Evolutionary conservation across 2,113 vertebrate genomes (phyloP).

Genomic region (Calyptommatus sinebrachiatus): DNA sequence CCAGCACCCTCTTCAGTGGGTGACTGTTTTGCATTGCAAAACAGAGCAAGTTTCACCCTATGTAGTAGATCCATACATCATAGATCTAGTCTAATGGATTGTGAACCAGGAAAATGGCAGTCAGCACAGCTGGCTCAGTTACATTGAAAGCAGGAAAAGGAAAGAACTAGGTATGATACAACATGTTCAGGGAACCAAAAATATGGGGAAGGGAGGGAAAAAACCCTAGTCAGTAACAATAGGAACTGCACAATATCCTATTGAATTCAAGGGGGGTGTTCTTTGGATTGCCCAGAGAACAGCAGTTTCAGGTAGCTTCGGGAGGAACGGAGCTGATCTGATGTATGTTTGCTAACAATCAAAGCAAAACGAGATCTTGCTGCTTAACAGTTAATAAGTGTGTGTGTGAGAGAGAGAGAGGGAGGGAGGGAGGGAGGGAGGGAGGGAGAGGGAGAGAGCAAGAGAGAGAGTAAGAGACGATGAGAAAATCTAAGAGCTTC

Average conservation of each 20-base stretch:
- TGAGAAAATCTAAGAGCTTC: slow-evolving; percentile 6
- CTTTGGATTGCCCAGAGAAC: neutral
- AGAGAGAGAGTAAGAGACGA: neutral
- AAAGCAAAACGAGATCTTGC: neutral
- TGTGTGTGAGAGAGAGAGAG: too few relatives aligned
- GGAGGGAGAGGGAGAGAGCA: too few relatives aligned
- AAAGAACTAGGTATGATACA: neutral
- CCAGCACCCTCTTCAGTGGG: too few relatives aligned
- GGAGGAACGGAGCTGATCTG: neutral
- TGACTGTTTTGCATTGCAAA: too few relatives aligned
- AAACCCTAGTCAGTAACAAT: neutral
- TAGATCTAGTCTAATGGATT: neutral
- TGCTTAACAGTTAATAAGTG: neutral
- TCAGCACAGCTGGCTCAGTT: neutral
- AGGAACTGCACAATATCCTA: neutral
- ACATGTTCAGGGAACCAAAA: neutral
- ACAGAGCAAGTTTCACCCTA: neutral
- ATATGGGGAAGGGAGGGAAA: neutral
- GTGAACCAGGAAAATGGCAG: neutral
- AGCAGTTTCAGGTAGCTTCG: neutral
- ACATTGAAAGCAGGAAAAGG: neutral
- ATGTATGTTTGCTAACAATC: neutral
- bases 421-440: too few relatives aligned
- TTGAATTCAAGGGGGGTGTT: too few relatives aligned
- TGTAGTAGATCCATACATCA: neutral